A percentile compares a stretch with the other conserved stretches of the same genome.
Evolutionary conservation across 2,113 vertebrate genomes (phyloP).

Genomic region (Sylvicapra grimmia): DNA sequence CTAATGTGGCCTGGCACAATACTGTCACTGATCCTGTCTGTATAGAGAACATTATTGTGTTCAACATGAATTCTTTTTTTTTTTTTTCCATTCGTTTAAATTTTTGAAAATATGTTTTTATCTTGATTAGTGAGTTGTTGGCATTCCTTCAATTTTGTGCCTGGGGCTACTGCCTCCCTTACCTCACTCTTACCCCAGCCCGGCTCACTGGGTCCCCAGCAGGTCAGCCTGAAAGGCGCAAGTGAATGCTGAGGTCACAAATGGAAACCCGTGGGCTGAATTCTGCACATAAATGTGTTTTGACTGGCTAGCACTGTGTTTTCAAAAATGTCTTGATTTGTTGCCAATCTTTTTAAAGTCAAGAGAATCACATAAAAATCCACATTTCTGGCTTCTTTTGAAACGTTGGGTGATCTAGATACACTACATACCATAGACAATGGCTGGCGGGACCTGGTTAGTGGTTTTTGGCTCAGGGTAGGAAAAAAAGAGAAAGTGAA

Average conservation of each 20-base stretch:
- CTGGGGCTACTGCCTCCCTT: neutral
- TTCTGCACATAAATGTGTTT: neutral
- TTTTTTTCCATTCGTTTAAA: neutral
- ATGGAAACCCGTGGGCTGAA: neutral
- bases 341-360: neutral
- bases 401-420: neutral
- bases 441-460: neutral
- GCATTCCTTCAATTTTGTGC: neutral
- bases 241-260: neutral
- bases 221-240: neutral
- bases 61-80: neutral
- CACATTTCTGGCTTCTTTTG: neutral
- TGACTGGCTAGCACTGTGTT: neutral
- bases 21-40: neutral
- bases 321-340: neutral
- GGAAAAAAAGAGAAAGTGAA: neutral
- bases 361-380: neutral
- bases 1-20: neutral
- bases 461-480: neutral
- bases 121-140: neutral
- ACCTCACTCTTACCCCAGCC: neutral
- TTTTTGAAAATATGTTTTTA: neutral
- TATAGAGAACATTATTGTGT: neutral
- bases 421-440: neutral
- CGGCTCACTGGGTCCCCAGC: neutral